Base-by-base conservation (phyloP, 2,888 invertebrate species). In the Leptinotarsa peninsularis region DNA sequence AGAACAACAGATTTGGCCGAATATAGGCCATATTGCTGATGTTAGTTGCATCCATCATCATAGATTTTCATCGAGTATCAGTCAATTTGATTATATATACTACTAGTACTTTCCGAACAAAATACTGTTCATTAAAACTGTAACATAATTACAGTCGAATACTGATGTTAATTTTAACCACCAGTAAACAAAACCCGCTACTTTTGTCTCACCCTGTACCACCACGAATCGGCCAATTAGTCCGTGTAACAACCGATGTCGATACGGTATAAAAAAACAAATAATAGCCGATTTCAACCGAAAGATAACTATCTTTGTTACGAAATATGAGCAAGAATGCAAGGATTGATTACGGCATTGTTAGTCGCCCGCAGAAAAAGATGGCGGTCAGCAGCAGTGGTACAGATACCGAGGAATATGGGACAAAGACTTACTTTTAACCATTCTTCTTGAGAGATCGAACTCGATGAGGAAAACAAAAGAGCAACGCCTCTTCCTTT, bases 241-340 rank as follows among this genome's bases (percentile, higher is more conserved):
- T 63, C 43, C 63, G 63, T 63, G 63, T 63, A 63, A 63, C 17
- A 18, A 63, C 63, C 43, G 27, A 43, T 63, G 63, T 63, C 63
- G 63, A 63, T 63, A 63, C 63, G 63, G 33, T 63, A 63, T 63
- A 43, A 63, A 33, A 63, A 63, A 63, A 63, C 63, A 63, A 63
- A 63, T 63, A 63, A 63, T 63, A 43, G 63, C 63, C 17, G 43
- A 63, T 43, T 63, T n/a, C 63, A 7, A 33, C 63, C 18, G 21
- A 63, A 63, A 63, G 63, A 63, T 63, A 63, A 63, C 27, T 63
- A 27, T 27, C 43, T 43, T 63, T 63, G n/a, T 63, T 63, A 33
- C 33, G 63, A 63, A 63, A 63, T 63, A 63, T 63, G 63, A 33
- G 43, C 63, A 63, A 63, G 27, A 63, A 63, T 43, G 63, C 63